Conservation (phyloP, 2,113 vertebrate species). For the Hyperoodon ampullatus region DNA sequence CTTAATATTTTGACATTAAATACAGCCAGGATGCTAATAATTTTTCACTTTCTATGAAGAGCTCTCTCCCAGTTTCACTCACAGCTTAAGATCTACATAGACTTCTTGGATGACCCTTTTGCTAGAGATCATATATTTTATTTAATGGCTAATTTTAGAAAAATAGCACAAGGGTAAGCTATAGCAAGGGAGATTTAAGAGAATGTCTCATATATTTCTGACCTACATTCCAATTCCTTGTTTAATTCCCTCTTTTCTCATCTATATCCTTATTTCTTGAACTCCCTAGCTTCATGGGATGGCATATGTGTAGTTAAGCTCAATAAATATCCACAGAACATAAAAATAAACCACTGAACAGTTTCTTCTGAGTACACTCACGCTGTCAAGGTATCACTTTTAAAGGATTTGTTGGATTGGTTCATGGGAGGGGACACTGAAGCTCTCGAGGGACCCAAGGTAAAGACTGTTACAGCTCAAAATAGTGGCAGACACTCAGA, state of each 20-base stretch:
- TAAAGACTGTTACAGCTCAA: background rate
- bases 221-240: background rate
- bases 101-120: background rate
- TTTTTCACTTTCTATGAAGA: background rate
- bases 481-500: background rate
- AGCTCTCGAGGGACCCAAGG: background rate
- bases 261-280: background rate
- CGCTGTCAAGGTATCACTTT: background rate
- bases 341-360: background rate
- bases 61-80: background rate
- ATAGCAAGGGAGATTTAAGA: background rate
- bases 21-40: background rate
- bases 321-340: background rate
- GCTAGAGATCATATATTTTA: background rate
- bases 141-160: background rate
- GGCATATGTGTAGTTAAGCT: fast-evolving
- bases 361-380: background rate
- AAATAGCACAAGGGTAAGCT: background rate
- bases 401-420: background rate
- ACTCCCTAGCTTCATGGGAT: background rate
- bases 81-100: background rate
- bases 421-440: background rate
- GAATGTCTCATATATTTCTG: background rate
- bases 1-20: constrained; percentile 26
- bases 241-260: background rate